Evolutionary conservation across 2,888 invertebrate species (phyloP).

Genomic region (Zootermopsis nevadensis): DNA sequence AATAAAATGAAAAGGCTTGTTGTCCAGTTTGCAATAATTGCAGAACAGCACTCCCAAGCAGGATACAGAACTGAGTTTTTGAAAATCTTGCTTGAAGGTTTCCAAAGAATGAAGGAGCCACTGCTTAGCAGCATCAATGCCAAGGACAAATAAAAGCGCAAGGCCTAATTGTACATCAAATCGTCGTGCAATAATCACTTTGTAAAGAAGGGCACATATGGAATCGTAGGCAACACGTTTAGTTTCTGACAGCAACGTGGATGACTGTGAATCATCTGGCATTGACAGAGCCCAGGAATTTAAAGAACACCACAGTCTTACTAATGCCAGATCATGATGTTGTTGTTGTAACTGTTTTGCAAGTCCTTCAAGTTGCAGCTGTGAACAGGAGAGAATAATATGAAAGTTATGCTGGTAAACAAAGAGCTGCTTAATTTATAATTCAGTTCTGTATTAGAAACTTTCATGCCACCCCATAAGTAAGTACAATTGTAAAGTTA

Average conservation of each 20-base stretch:
- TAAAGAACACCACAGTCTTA: neutral
- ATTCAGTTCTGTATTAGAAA: too few species aligned
- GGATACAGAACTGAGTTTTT: neutral
- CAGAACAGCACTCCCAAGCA: neutral
- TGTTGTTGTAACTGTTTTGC: neutral
- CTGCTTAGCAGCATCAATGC: neutral
- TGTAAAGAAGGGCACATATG: neutral
- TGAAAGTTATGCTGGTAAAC: too few species aligned
- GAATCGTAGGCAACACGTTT: neutral
- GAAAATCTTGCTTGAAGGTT: neutral
- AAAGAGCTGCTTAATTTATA: too few species aligned
- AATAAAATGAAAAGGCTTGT: neutral
- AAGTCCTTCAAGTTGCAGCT: neutral
- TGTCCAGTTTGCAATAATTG: neutral
- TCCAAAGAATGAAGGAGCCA: neutral
- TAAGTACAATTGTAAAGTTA: too few species aligned
- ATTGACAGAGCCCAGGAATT: neutral
- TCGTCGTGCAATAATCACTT: neutral
- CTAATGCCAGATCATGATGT: neutral
- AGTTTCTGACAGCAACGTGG: neutral
- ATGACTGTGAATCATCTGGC: neutral
- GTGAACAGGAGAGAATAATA: neutral
- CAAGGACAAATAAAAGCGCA: constrained; percentile 5
- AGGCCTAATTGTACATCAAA: neutral
- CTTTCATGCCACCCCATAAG: too few species aligned